Evolutionary conservation across 2,113 vertebrate species (phyloP), one percentile per base, ranked within the genome.

Genomic region (Strigops habroptila): DNA sequence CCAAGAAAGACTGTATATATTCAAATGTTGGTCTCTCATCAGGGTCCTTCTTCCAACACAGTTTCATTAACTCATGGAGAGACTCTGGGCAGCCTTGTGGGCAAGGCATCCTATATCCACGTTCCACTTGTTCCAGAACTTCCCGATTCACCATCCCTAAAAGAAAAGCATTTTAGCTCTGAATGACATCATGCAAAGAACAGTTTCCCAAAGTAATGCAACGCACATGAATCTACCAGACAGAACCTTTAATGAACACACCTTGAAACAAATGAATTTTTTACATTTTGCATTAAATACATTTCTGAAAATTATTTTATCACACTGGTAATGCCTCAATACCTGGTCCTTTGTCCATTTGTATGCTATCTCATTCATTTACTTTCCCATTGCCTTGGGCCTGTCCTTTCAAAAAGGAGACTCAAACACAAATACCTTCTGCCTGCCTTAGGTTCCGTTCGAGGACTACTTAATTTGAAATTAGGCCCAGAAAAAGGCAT

Each of bases 11-110:
- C 97, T 99, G 99, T 79, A 99, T 98, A 97, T 99, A 99, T 96
- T 99, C 99, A 94, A 99, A 99, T 7, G 99, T 99, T 97, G 99
- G 99, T 97, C 99, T 98, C 97, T 99, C 99, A 81, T 99, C 99
- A 11, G 99, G 98, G 78, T 99, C 99, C 95, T 99, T 99, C 98
- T 99, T 99, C 99, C 99, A 99, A 96, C 99, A 99, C 51, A 98
- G 97, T 97, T 99, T 99, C 99, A 99, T 99, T 98, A 99, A 98
- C 79, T 99, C 99, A 7, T 99, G 99, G 70, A 99, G 98, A 69
- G 99, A 99, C 91, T 99, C 99, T 7, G 99, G 99, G 85, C 99
- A 99, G 57, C 99, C 99, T 73, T 99, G 99, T 15, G 99, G 99
- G 94, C 99, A 99, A 46, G 99, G 99, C 99, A 99, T 99, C 87